A percentile compares a stretch with the other conserved stretches of the same genome.
These are phyloP conservation scores for Pollimyrus isidori DNA, from an alignment of 2,113 vertebrate species.

Conservation along the genomic window DNA sequence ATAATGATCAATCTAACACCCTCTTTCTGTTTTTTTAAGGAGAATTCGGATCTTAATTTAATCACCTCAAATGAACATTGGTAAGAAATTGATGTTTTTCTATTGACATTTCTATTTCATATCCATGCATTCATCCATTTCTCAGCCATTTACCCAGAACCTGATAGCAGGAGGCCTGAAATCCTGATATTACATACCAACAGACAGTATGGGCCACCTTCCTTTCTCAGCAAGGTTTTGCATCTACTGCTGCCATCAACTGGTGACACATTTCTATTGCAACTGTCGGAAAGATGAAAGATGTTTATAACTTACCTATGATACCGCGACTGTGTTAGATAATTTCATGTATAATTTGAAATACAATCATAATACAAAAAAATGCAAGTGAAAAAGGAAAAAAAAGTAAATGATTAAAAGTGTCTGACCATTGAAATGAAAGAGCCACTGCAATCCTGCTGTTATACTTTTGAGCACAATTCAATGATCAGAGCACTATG, in stretches of 20 bases:
- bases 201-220: not conserved
- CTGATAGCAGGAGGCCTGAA: not conserved
- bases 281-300: not conserved
- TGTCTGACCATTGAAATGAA: not conserved
- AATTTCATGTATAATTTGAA: not conserved
- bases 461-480: not conserved
- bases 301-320: not conserved
- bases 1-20: not conserved
- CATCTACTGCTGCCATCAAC: constrained; percentile 12
- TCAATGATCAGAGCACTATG: not conserved
- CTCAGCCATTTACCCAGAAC: not conserved
- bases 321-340: not conserved
- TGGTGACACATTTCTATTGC: not conserved
- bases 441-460: not conserved
- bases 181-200: not conserved
- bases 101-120: not conserved
- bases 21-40: not conserved
- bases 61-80: not conserved
- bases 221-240: not conserved
- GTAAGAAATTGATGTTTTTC: not conserved
- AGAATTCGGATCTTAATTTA: not conserved
- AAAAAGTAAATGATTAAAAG: not conserved
- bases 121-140: not conserved
- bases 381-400: not conserved
- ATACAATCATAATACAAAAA: not conserved